These are phyloP conservation scores for Anabas testudineus DNA, from an alignment of 2,797 vertebrate species.

Conservation along the genomic window DNA sequence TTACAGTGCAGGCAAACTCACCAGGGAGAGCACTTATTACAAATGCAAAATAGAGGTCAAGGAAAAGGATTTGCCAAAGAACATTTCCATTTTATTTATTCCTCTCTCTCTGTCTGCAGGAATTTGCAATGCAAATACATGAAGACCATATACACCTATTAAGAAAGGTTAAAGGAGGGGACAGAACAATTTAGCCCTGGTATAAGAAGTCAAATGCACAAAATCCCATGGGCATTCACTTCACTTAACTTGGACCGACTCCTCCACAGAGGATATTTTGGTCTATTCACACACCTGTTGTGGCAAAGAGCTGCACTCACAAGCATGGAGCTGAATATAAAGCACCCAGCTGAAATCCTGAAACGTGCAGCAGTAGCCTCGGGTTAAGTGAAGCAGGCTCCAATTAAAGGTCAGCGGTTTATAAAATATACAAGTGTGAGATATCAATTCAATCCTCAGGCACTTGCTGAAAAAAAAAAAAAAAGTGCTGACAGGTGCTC, in stretches of 20 bases:
- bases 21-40: neutral
- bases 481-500: neutral
- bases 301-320: neutral
- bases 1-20: neutral
- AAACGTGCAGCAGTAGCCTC: slow-evolving; percentile 14
- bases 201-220: slow-evolving; percentile 10
- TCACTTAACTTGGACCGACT: neutral
- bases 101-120: neutral
- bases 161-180: slow-evolving; percentile 22
- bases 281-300: neutral
- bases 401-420: slow-evolving; percentile 19
- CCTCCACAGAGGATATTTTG: slow-evolving; percentile 14
- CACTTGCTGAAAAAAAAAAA: slow-evolving; percentile 24
- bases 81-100: slow-evolving; percentile 5
- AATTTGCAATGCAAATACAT: slow-evolving; percentile 50
- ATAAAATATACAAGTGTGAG: slow-evolving; percentile 4
- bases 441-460: neutral
- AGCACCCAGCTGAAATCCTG: neutral
- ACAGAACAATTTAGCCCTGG: slow-evolving; percentile 28
- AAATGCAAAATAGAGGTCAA: slow-evolving; percentile 35
- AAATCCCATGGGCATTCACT: neutral
- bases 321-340: slow-evolving; percentile 4
- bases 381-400: neutral
- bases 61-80: slow-evolving; percentile 5
- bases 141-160: slow-evolving; percentile 13